phyloP scores from a whole-genome alignment of 2,888 invertebrate genomes.

The Elysia crispata region DNA sequence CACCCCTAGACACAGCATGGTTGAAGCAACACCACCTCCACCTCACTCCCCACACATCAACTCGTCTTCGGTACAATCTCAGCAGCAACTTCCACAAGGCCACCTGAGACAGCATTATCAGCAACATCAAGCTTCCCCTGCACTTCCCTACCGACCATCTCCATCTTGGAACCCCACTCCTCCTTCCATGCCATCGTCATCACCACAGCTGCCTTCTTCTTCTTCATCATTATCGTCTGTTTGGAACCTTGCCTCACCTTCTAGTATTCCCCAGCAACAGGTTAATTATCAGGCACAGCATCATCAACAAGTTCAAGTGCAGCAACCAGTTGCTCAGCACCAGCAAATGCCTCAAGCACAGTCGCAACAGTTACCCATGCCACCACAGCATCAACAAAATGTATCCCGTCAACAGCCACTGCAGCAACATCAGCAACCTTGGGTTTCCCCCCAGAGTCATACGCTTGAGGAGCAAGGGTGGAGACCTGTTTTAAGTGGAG shows the following conservation, averaged over 20 bases:
- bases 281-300: not conserved
- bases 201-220: constrained; percentile 10
- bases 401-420: too few species aligned
- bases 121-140: constrained; percentile 12
- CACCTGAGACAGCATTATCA: not conserved
- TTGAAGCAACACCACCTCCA: too few species aligned
- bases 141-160: constrained; percentile 24
- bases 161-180: constrained; percentile 38
- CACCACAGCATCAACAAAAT: too few species aligned
- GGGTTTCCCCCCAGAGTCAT: not conserved
- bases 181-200: constrained; percentile 26
- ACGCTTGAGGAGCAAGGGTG: not conserved
- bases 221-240: constrained; percentile 28
- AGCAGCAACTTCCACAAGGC: not conserved
- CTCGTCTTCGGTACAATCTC: not conserved
- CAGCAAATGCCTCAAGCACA: too few species aligned
- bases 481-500: not conserved
- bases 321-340: too few species aligned
- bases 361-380: too few species aligned
- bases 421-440: not conserved
- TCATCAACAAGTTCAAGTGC: not conserved
- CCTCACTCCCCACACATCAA: not conserved
- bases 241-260: constrained; percentile 24
- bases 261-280: not conserved
- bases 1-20: too few species aligned